Conservation (phyloP, 2,113 vertebrate species). For the Python bivittatus region DNA sequence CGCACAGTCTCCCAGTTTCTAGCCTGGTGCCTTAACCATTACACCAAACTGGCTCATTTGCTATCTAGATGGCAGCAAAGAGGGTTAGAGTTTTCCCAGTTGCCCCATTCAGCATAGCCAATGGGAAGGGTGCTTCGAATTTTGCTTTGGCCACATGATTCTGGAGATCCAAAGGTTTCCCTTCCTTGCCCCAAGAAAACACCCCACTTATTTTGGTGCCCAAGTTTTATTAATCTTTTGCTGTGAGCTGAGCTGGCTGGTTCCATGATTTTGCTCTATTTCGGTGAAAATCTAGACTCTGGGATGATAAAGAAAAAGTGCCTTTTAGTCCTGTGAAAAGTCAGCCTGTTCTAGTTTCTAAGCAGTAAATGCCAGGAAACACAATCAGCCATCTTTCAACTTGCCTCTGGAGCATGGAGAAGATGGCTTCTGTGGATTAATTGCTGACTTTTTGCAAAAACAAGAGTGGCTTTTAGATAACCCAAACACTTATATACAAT, state of each 20-base stretch:
- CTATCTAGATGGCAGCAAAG: neutral
- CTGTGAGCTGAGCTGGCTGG: neutral
- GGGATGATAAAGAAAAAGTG: constrained; percentile 21
- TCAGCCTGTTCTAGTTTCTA: constrained; percentile 40
- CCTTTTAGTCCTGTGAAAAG: constrained; percentile 14
- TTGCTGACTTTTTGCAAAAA: constrained; percentile 34
- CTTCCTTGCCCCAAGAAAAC: neutral
- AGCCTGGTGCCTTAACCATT: neutral
- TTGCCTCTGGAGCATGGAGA: neutral
- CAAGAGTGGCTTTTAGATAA: neutral
- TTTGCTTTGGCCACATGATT: neutral
- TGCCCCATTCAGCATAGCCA: neutral
- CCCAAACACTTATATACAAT: constrained; percentile 48
- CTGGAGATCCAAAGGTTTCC: neutral
- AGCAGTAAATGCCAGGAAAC: constrained; percentile 38
- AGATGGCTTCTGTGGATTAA: constrained; percentile 12
- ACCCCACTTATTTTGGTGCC: neutral
- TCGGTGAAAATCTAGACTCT: neutral
- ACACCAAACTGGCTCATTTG: neutral
- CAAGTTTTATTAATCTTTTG: neutral
- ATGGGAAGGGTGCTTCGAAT: neutral
- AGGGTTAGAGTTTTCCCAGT: neutral
- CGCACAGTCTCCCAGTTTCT: neutral
- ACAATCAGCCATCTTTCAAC: constrained; percentile 4
- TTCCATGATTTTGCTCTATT: neutral